A percentile compares a stretch with the other conserved stretches of the same genome.
These are phyloP conservation scores for Microcebus tavaratra DNA, from an alignment of 2,113 vertebrate genomes.

Conservation along the genomic window DNA sequence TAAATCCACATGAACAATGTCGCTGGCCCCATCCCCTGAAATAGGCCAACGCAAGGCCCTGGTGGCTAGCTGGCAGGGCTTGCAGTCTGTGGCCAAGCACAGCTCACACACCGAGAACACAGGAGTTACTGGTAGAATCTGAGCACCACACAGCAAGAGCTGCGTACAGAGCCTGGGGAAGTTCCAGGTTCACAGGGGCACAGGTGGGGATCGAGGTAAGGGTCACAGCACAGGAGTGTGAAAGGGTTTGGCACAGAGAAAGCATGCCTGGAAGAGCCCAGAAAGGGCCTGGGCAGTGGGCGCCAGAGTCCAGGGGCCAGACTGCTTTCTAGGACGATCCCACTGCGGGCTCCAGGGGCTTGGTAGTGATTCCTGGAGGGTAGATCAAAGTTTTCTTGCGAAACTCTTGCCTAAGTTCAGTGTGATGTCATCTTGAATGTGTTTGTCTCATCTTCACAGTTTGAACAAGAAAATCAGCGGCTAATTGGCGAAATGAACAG, in stretches of 20 bases:
- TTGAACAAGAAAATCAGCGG: slow-evolving; percentile 97
- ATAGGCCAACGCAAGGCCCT: neutral
- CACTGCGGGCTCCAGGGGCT: neutral
- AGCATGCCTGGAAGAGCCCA: neutral
- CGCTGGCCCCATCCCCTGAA: neutral
- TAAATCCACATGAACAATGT: neutral
- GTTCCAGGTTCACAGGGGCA: neutral
- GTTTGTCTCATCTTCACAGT: slow-evolving; percentile 84
- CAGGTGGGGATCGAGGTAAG: too few species aligned
- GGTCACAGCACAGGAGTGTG: neutral
- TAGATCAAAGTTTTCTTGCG: neutral
- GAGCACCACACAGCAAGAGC: rapidly evolving
- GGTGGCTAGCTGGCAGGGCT: neutral
- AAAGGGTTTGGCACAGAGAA: too few species aligned
- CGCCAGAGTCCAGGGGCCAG: neutral
- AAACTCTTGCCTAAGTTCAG: neutral
- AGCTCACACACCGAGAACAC: neutral
- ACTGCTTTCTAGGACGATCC: neutral
- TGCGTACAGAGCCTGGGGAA: neutral
- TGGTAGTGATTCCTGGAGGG: rapidly evolving
- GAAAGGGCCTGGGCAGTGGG: neutral
- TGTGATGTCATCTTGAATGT: neutral
- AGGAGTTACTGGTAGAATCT: neutral
- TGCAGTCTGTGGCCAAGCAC: neutral
- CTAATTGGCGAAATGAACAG: slow-evolving; percentile 97